Evolutionary conservation across 2,113 vertebrate species (phyloP), one percentile per base, ranked within the genome.

Genomic region (Hemicordylus capensis): DNA sequence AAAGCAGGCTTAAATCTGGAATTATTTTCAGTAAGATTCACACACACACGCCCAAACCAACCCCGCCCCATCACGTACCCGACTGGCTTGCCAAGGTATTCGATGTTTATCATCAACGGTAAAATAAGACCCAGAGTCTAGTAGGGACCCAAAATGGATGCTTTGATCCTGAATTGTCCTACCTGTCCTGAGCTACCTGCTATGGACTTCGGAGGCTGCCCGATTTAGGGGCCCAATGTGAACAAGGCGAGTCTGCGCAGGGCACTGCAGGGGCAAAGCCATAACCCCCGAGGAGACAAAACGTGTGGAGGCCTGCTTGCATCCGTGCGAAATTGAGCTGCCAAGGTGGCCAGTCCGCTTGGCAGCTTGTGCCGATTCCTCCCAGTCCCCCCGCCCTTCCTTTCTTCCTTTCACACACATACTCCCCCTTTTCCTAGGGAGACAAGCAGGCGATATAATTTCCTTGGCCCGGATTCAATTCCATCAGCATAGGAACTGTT

Each of bases 401-500:
- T 42, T 34, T 34, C 42, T 66, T 56, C 34, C 17, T 51, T 17
- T 24, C 69, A 11, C 63, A 4, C 63, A 31, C 63, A 11, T 26
- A 11, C 34, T 28, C 79, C 37, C 51, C 28, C 54, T 61, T 72
- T 61, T 67, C 37, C 67, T 15, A 76, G 59, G 4, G 26, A 64
- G 70, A 67, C 59, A 39, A 76, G 42, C 73, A 70, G 64, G 64
- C 85, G 2, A 82, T 64, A 72, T 63, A 59, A 83, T 87, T 83
- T 87, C 85, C 80, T 83, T 87, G 85, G 80, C 80, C 85, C 73
- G 4, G 74, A 78, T 83, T 87, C 85, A 87, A 87, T 77, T 83
- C 80, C 22, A 87, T 87, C 85, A 83, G 74, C 6, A 19, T 39
- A 42, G 63, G 63, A 77, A 24, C 10, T 1, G 56, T 54, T 37